Percentiles rank a stretch among this genome's conserved stretches.
phyloP scores from a whole-genome alignment of 2,888 invertebrate species.

The Elegia similella region DNA sequence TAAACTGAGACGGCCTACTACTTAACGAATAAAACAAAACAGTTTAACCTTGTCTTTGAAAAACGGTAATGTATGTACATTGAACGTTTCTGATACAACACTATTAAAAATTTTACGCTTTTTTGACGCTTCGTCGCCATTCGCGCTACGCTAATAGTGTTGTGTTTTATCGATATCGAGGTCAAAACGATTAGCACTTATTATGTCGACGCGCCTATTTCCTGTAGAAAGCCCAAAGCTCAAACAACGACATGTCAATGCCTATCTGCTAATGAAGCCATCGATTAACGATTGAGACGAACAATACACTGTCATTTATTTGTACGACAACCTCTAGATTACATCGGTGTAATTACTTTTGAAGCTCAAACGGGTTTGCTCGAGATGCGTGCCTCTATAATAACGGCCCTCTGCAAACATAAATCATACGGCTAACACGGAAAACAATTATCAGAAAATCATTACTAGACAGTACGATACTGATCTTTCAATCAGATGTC shows the following conservation, averaged over 20 bases:
- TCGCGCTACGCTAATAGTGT: constrained; percentile 36
- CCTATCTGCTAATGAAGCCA: constrained; percentile 54
- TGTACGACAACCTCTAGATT: constrained; percentile 33
- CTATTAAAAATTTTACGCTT: constrained; percentile 20
- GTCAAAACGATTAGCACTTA: constrained; percentile 65
- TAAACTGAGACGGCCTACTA: not conserved
- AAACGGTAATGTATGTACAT: not conserved
- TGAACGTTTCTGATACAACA: constrained; percentile 12
- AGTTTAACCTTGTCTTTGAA: constrained; percentile 9
- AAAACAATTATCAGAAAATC: constrained; percentile 48
- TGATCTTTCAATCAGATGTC: constrained; percentile 57
- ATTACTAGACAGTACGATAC: constrained; percentile 41
- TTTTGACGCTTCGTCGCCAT: constrained; percentile 23
- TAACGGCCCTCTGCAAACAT: constrained; percentile 31
- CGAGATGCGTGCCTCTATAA: constrained; percentile 28
- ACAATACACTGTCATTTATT: constrained; percentile 45
- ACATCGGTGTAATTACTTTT: constrained; percentile 29
- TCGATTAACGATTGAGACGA: constrained; percentile 44
- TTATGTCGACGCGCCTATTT: constrained; percentile 47
- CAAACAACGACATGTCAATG: constrained; percentile 47
- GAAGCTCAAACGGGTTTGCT: constrained; percentile 29
- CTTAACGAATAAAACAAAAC: not conserved
- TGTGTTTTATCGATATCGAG: constrained; percentile 48
- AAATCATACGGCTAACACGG: constrained; percentile 40
- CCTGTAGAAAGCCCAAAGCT: constrained; percentile 71